A percentile compares a stretch with the other conserved stretches of the same genome.
phyloP scores from a whole-genome alignment of 2,113 vertebrate genomes.

The Anthoscopus minutus region DNA sequence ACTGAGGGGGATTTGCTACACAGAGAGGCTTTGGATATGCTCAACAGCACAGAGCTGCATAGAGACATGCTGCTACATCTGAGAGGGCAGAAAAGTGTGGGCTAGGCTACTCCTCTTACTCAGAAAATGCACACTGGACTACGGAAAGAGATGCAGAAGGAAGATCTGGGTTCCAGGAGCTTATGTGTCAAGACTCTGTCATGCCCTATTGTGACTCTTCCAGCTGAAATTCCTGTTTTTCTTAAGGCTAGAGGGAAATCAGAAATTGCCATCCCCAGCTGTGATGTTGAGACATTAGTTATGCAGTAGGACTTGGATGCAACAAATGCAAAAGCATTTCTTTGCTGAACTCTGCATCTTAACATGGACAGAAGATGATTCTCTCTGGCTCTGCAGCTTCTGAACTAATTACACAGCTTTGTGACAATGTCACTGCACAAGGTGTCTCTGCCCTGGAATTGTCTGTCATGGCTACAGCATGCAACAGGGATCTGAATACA shows the following conservation, averaged over 20 bases:
- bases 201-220: not conserved
- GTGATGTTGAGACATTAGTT: not conserved
- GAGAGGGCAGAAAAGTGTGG: not conserved
- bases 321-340: not conserved
- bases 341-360: not conserved
- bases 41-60: not conserved
- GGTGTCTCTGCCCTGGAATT: not conserved
- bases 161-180: not conserved
- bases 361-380: not conserved
- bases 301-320: not conserved
- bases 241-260: not conserved
- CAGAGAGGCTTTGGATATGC: not conserved
- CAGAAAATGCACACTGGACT: not conserved
- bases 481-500: not conserved
- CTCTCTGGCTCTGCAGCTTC: not conserved
- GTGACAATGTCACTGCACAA: not conserved
- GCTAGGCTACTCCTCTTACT: not conserved
- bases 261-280: not conserved
- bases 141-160: not conserved
- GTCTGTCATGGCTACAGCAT: not conserved
- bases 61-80: not conserved
- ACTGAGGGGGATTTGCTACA: not conserved
- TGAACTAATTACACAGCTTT: conserved; percentile 39
- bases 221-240: not conserved
- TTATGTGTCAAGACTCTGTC: not conserved